A percentile compares a stretch with the other conserved stretches of the same genome.
These are phyloP conservation scores for Portunus trituberculatus DNA, from an alignment of 1,140 invertebrate genomes.

Conservation along the genomic window DNA sequence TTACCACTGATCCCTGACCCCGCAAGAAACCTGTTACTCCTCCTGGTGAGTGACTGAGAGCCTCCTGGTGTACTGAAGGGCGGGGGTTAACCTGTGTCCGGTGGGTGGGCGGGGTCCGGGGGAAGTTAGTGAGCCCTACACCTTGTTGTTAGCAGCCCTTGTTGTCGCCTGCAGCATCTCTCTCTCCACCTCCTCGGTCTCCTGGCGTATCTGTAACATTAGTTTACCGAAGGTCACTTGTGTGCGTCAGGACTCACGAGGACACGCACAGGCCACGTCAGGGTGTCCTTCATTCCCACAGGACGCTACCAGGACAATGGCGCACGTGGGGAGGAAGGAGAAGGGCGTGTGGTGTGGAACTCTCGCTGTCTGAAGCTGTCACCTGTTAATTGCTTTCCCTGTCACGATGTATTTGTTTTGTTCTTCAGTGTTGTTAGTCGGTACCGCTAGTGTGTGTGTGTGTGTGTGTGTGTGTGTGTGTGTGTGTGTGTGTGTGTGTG, in stretches of 20 bases:
- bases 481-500: not conserved
- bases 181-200: conserved; percentile 48
- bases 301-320: not conserved
- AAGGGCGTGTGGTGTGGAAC: not conserved
- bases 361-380: not conserved
- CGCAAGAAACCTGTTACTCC: not conserved
- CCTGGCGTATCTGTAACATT: conserved; percentile 69
- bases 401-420: not conserved
- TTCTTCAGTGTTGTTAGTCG: not conserved
- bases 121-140: conserved; percentile 52
- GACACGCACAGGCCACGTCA: not conserved
- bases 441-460: not conserved
- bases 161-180: not conserved
- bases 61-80: conserved; percentile 36
- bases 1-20: not conserved
- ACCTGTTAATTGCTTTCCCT: not conserved
- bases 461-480: not conserved
- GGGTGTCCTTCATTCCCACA: not conserved
- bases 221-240: conserved; percentile 46
- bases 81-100: conserved; percentile 53
- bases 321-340: not conserved
- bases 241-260: not conserved
- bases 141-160: conserved; percentile 52
- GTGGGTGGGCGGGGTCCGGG: conserved; percentile 10
- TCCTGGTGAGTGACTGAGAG: not conserved